Conservation (phyloP, 2,888 invertebrate genomes). For the Callyntrura guangdongensis region DNA sequence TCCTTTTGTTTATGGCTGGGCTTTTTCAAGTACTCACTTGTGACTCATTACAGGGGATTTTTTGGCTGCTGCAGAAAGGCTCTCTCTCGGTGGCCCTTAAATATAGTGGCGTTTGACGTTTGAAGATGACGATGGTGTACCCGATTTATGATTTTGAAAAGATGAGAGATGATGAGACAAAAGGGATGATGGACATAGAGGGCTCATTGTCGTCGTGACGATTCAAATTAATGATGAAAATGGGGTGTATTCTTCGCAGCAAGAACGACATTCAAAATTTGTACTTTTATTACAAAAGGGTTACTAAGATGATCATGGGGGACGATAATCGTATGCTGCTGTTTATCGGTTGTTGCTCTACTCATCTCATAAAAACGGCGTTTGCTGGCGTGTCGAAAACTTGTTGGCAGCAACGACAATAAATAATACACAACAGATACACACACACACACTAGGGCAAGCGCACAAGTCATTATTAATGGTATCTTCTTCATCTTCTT, state of each 20-base stretch:
- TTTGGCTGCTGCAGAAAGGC: no score
- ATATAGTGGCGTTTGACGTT: no score
- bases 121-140: neutral
- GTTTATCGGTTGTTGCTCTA: neutral
- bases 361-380: constrained; percentile 1
- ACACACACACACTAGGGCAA: neutral
- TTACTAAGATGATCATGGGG: neutral
- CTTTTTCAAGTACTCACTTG: neutral
- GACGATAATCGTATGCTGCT: neutral
- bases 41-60: no score
- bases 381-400: neutral
- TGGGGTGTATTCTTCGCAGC: neutral
- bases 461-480: neutral
- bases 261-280: no score
- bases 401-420: neutral
- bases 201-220: constrained; percentile 7
- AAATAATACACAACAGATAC: neutral
- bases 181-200: neutral
- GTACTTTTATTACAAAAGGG: no score
- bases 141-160: neutral
- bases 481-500: neutral
- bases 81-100: no score
- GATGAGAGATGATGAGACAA: neutral
- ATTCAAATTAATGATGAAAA: constrained; percentile 18
- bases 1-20: no score